Evolutionary conservation across 1,140 invertebrate genomes (phyloP), one percentile per base, ranked within the genome.

Genomic region (Daktulosphaira vitifoliae): DNA sequence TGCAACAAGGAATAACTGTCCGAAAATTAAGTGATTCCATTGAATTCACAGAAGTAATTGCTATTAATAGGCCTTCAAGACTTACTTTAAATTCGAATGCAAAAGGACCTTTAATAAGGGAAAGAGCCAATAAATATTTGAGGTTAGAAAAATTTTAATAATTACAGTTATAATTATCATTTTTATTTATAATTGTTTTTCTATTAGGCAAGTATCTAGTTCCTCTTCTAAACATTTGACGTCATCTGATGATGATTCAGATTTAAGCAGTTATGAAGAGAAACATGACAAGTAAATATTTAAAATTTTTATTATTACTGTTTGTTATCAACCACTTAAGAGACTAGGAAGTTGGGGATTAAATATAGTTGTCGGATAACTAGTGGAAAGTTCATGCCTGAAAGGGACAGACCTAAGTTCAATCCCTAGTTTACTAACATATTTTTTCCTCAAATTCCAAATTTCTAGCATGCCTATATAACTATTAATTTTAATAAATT

Each of bases 1-100:
- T 62, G 42, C 56, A 62, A 22, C 56, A 62, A 48, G 56, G 56
- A 48, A 16, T 62, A 1, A 62, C 56, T 46, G 26, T 62, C 20
- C 56, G 56, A 33, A 62, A 62, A 16, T 33, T 62, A 48, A 48
- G 25, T 9, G 42, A 62, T 13, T 62, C 56, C 15, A 39, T 62
- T 22, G 56, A 62, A 29, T 62, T 62, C 20, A 62, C 56, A 15
- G 56, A 62, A 62, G 56, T 62, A 11, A 62, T 62, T 62, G 42
- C 56, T 46, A 33, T 62, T 48, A 62, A 62, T 62, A 62, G 56
- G 38, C 56, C 56, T 29, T 62, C 56, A 33, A 62, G 56, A 16
- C 56, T 62, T 20, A 62, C 56, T 3, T 46, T 62, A 48, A 62
- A 62, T 62, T 62, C 56, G 46, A 62, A 62, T 62, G 56, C 56